These are phyloP conservation scores for Molossus alvarezi DNA, from an alignment of 2,797 vertebrate species.

Conservation along the genomic window DNA sequence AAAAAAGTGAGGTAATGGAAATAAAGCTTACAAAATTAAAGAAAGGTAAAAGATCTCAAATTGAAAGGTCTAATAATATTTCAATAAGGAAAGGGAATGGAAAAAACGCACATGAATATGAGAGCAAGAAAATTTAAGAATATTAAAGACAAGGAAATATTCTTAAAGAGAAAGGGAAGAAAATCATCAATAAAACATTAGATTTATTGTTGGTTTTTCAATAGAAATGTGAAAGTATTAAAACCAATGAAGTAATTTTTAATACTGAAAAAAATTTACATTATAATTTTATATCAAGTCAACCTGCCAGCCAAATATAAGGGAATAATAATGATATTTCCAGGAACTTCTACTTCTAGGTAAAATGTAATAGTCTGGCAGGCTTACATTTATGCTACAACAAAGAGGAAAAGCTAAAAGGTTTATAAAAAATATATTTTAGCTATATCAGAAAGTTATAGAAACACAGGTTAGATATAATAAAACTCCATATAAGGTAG, in stretches of 20 bases:
- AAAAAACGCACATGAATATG: not conserved
- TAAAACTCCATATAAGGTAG: not conserved
- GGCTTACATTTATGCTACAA: not conserved
- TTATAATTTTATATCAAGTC: not conserved
- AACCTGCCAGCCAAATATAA: not conserved
- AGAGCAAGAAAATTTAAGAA: not conserved
- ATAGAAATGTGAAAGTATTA: not conserved
- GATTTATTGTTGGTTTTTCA: not conserved
- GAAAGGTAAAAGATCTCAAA: not conserved
- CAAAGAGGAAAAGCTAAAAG: not conserved
- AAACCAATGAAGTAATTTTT: not conserved
- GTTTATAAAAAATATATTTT: not conserved
- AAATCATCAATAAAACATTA: not conserved
- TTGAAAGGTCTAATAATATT: not conserved
- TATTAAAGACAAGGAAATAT: not conserved
- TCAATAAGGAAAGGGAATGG: not conserved
- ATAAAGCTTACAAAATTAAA: slow-evolving; percentile 22
- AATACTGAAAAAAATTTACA: not conserved
- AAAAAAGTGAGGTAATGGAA: not conserved
- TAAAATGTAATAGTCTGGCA: not conserved
- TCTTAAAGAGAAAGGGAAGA: not conserved
- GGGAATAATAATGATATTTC: not conserved
- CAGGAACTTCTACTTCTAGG: not conserved
- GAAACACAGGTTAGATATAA: not conserved
- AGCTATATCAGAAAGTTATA: not conserved